Percentiles rank a stretch among this genome's conserved stretches.
phyloP scores from a whole-genome alignment of 92 coral and sea anemone genomes.

The Meandrina meandrites region DNA sequence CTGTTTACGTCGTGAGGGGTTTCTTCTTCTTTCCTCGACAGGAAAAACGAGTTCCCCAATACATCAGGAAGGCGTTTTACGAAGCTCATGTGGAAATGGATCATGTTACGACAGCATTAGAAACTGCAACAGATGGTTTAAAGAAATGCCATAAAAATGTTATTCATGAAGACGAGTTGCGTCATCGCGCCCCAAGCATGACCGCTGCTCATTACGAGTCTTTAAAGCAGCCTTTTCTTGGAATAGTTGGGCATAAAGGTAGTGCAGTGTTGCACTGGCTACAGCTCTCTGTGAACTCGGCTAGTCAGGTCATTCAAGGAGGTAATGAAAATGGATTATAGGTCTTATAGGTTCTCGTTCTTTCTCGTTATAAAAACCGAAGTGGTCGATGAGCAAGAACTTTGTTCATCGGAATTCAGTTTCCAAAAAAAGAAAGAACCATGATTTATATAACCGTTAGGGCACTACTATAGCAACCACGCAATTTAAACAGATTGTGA shows the following conservation, averaged over 20 bases:
- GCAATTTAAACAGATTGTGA: too few relatives aligned
- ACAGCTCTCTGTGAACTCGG: conserved; percentile 39
- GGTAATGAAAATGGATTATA: background rate
- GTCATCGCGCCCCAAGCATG: conserved; percentile 42
- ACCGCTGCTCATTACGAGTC: conserved; percentile 34
- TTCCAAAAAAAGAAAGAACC: background rate
- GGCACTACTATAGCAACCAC: too few relatives aligned
- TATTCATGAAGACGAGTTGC: conserved; percentile 66
- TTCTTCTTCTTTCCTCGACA: background rate
- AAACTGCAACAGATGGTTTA: conserved; percentile 60
- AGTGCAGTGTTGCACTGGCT: conserved; percentile 78
- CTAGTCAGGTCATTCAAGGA: conserved; percentile 23
- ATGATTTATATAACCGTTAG: too few relatives aligned
- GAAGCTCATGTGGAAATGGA: conserved; percentile 67
- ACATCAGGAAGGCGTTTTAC: conserved; percentile 62
- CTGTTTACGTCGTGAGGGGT: too few relatives aligned
- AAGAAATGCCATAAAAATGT: conserved; percentile 78
- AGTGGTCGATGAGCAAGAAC: background rate
- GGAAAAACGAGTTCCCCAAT: conserved; percentile 51
- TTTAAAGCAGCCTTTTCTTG: conserved; percentile 34
- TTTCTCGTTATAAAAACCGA: background rate
- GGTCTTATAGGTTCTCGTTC: background rate
- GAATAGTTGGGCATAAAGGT: conserved; percentile 1
- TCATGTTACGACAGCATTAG: conserved; percentile 19
- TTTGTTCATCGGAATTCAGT: background rate